Evolutionary conservation across 2,113 vertebrate species (phyloP).

Genomic region (Etia nguti): DNA sequence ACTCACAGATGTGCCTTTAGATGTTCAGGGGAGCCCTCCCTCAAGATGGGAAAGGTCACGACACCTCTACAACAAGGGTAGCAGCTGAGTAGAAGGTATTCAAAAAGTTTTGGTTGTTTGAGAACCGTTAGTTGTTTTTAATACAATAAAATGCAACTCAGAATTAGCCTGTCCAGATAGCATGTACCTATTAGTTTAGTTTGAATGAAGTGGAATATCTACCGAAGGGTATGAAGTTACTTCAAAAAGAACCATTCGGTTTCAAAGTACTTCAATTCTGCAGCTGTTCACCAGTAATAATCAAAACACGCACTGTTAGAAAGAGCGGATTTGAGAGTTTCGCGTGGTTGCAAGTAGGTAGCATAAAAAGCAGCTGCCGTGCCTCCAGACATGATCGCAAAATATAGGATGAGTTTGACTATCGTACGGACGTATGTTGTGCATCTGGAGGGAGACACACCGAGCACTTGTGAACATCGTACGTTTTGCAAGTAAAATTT

Average conservation of each 20-base stretch:
- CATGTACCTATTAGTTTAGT: neutral
- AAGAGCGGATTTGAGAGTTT: neutral
- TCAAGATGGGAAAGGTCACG: neutral
- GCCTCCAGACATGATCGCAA: neutral
- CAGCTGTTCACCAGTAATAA: neutral
- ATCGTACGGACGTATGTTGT: neutral
- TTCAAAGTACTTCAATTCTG: neutral
- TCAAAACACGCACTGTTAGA: neutral
- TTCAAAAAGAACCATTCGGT: neutral
- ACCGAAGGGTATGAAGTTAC: neutral
- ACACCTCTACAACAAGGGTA: neutral
- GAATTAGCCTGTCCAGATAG: neutral
- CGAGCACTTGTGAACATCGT: neutral
- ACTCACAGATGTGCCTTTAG: neutral
- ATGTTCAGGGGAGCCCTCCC: neutral
- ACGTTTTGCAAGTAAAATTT: neutral
- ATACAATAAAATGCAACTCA: neutral
- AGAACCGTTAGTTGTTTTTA: neutral
- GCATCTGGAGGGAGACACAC: neutral
- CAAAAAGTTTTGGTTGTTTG: neutral
- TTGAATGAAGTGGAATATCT: neutral
- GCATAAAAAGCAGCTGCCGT: neutral
- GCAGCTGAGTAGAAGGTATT: neutral
- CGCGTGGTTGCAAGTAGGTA: neutral
- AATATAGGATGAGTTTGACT: neutral